phyloP scores from a whole-genome alignment of 2,797 vertebrate genomes.

The Geranospiza caerulescens region DNA sequence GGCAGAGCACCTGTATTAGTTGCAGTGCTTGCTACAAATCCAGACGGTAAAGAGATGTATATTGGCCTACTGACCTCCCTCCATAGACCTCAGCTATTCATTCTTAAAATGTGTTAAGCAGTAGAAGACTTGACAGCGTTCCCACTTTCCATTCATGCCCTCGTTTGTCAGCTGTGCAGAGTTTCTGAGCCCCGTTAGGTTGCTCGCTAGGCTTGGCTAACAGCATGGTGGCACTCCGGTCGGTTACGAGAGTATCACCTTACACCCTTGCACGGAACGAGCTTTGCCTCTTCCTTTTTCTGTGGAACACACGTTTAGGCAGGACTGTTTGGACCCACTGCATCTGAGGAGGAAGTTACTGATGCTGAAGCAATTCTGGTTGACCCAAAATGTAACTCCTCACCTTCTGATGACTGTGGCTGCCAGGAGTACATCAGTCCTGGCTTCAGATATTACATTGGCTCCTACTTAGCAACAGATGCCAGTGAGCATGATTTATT shows the following conservation, averaged over 20 bases:
- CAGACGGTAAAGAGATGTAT: accelerated
- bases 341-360: not conserved
- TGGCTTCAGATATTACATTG: not conserved
- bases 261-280: accelerated
- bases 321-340: not conserved
- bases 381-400: not conserved
- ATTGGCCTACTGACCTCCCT: not conserved
- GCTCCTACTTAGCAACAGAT: not conserved
- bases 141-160: not conserved
- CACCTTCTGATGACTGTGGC: not conserved
- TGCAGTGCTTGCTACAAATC: not conserved
- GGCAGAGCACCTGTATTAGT: not conserved
- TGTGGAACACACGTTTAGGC: not conserved
- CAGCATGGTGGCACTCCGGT: not conserved
- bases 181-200: not conserved
- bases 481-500: not conserved
- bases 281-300: not conserved
- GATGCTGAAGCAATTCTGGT: not conserved
- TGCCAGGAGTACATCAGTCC: not conserved
- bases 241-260: not conserved
- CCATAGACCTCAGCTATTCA: not conserved
- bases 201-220: not conserved
- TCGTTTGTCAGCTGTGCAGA: not conserved
- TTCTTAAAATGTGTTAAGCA: not conserved
- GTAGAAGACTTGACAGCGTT: not conserved